These are phyloP conservation scores for Tiliqua scincoides DNA, from an alignment of 2,113 vertebrate genomes.

Conservation along the genomic window DNA sequence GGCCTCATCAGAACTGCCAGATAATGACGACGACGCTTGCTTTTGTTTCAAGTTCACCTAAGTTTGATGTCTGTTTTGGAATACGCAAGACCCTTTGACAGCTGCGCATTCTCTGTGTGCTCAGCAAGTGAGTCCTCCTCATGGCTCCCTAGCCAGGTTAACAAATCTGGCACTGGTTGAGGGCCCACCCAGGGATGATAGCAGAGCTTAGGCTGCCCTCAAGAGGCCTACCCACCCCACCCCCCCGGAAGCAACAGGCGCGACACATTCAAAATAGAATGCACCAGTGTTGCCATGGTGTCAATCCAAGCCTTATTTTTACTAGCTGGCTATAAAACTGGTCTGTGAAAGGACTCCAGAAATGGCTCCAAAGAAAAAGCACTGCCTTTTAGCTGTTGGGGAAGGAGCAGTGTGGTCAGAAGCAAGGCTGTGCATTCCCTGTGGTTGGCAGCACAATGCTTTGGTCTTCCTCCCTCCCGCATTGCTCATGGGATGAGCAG, in stretches of 20 bases:
- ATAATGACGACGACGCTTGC: not conserved
- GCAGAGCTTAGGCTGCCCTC: too few species aligned
- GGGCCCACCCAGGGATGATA: too few species aligned
- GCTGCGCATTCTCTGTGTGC: too few species aligned
- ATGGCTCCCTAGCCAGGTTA: too few species aligned
- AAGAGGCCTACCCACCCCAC: too few species aligned
- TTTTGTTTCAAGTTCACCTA: not conserved
- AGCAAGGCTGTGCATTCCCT: not conserved
- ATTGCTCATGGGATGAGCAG: too few species aligned
- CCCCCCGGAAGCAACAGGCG: not conserved
- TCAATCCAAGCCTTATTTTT: not conserved
- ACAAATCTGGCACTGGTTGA: too few species aligned
- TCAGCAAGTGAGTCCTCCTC: too few species aligned
- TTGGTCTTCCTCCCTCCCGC: not conserved
- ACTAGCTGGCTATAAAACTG: not conserved
- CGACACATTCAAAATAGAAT: not conserved
- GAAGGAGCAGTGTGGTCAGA: not conserved
- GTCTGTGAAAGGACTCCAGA: not conserved
- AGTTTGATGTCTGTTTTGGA: too few species aligned
- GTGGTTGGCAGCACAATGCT: not conserved
- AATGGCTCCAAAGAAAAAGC: not conserved
- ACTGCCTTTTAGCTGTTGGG: not conserved
- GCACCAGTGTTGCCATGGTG: not conserved
- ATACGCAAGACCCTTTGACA: too few species aligned
- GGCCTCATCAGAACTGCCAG: not conserved